phyloP scores from a whole-genome alignment of 1,140 invertebrate species.

The Zaprionus davidi region DNA sequence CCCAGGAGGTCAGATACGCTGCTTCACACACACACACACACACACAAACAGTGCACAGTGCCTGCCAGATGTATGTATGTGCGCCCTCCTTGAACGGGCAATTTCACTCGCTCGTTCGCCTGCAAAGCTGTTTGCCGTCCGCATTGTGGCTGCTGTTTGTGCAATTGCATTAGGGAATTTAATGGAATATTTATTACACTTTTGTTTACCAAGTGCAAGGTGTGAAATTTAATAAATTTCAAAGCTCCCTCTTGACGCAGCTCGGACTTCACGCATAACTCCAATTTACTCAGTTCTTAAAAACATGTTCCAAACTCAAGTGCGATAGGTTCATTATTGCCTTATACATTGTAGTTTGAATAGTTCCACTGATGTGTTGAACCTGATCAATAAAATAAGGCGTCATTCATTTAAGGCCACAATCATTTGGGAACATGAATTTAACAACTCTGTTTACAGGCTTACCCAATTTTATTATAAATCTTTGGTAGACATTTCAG shows the following conservation, averaged over 20 bases:
- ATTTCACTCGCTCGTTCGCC: constrained; percentile 50
- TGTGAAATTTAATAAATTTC: constrained; percentile 54
- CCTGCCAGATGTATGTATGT: constrained; percentile 5
- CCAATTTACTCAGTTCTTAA: background rate
- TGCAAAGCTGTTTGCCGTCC: constrained; percentile 58
- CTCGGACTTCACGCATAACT: background rate
- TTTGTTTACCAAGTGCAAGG: constrained; percentile 43
- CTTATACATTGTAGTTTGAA: background rate
- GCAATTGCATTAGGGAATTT: constrained; percentile 70
- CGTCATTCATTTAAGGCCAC: no score
- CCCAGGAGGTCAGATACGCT: constrained; percentile 26
- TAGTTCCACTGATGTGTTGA: background rate
- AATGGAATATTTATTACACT: constrained; percentile 55
- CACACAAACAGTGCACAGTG: background rate
- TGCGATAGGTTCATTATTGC: background rate
- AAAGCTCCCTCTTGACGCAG: constrained; percentile 10
- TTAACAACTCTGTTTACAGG: background rate
- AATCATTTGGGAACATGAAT: no score
- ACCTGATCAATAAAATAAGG: background rate
- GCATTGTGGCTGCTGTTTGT: constrained; percentile 62
- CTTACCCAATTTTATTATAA: background rate
- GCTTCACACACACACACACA: constrained; percentile 8
- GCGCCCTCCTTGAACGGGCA: constrained; percentile 28
- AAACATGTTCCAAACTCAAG: background rate
- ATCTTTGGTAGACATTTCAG: no score